Evolutionary conservation across 2,797 vertebrate species (phyloP).

Genomic region (Cetoscarus ocellatus): DNA sequence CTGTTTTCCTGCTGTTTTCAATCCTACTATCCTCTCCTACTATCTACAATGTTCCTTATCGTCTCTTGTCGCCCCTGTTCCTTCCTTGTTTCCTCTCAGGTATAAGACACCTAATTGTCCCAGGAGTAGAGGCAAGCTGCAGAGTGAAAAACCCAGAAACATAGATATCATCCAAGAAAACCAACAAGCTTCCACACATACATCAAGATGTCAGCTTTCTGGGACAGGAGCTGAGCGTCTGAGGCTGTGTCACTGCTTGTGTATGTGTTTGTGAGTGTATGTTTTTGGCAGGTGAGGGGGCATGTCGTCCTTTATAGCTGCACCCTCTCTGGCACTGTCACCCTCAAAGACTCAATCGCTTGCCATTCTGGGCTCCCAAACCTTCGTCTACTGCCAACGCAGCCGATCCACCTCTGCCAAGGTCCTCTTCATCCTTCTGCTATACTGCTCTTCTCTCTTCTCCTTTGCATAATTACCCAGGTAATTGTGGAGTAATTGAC

Average conservation of each 20-base stretch:
- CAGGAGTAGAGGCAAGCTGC: conserved; percentile 14
- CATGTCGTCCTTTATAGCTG: conserved; percentile 71
- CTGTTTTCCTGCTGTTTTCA: conserved; percentile 18
- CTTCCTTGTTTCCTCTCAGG: conserved; percentile 42
- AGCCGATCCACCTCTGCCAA: conserved; percentile 72
- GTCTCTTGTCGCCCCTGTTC: conserved; percentile 7
- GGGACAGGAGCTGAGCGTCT: conserved; percentile 45
- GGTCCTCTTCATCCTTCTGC: conserved; percentile 67
- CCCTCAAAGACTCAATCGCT: conserved; percentile 78
- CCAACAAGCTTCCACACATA: conserved; percentile 39
- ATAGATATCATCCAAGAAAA: conserved; percentile 59
- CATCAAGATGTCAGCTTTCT: conserved; percentile 43
- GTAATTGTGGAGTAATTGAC: conserved; percentile 88
- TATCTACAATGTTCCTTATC: conserved; percentile 3
- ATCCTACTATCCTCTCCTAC: conserved; percentile 4
- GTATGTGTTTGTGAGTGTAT: conserved; percentile 58
- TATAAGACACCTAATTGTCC: conserved; percentile 64
- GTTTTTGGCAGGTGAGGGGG: conserved; percentile 74
- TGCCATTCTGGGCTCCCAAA: conserved; percentile 59
- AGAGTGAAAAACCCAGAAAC: conserved; percentile 36
- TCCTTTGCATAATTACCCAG: conserved; percentile 82
- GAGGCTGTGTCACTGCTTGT: conserved; percentile 55
- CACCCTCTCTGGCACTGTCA: conserved; percentile 72
- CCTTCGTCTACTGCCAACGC: conserved; percentile 69
- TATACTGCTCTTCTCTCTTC: conserved; percentile 65